Base-by-base conservation (phyloP, 2,797 vertebrate species). In the Fundulus diaphanus region DNA sequence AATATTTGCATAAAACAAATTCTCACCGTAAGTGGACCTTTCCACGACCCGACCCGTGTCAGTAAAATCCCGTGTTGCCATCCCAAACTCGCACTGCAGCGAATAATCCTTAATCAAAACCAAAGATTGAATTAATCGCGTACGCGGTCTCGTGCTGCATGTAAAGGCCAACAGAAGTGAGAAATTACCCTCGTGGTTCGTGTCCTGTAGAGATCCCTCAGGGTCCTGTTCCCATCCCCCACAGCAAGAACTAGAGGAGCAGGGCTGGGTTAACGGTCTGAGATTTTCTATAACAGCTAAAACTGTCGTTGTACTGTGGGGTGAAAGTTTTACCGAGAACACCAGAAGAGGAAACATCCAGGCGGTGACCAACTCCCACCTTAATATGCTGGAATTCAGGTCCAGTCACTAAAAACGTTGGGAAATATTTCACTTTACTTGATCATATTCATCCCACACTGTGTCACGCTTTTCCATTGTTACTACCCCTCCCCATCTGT, bases 271-370 rank as follows among this genome's bases (percentile, higher is more conserved):
- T 6, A 71, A 20, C 48, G 49, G 44, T 49, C 1, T 48, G 22
- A 67, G n/a, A 20, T 6, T 16, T 67, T 1, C 56, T 6, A 27
- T 3, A 68, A 57, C 24, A 33, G 24, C 76, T 18, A 65, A 3
- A n/a, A 48, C 0, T 18, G 56, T 65, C 66, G 5, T 69, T 8
- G 2, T 29, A 67, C 5, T 1, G 72, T 27, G 7, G 9, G 46
- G 7, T 35, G n/a, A 20, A 54, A 75, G 44, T 56, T 63, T 11
- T 77, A 99, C 98, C 96, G 0, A 99, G 91, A 57, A 99, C 97
- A 40, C 98, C 98, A 5, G 98, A 99, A 0, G 97, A 94, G 35
- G 88, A 93, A 2, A 65, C 59, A 81, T 99, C 97, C 90, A 99
- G 93, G 20, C 90, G 96, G 90, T 97, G 96, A 29, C 98, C 98